Evolutionary conservation across 2,888 invertebrate genomes (phyloP).

Genomic region (Eupelmus urozonus): DNA sequence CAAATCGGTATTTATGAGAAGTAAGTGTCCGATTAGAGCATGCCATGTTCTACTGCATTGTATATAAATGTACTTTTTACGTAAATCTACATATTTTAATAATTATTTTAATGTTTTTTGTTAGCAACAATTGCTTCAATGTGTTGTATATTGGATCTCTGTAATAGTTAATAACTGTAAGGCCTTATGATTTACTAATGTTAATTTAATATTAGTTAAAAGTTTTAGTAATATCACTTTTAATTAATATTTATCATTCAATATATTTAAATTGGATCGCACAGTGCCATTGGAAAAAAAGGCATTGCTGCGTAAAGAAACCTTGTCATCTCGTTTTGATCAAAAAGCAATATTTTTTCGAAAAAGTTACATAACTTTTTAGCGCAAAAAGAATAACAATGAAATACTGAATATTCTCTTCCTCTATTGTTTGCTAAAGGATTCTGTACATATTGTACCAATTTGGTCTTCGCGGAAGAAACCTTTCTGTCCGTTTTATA

Average conservation of each 20-base stretch:
- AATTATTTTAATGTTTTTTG: too few relatives aligned
- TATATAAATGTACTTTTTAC: not conserved
- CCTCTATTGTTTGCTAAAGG: slow-evolving; percentile 43
- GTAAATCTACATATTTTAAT: too few relatives aligned
- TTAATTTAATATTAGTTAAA: too few relatives aligned
- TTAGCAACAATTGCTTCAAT: too few relatives aligned
- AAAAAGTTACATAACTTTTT: slow-evolving; percentile 40
- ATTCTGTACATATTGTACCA: slow-evolving; percentile 49
- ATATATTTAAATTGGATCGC: too few relatives aligned
- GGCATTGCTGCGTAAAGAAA: not conserved
- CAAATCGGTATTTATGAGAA: too few relatives aligned
- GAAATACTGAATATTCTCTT: slow-evolving; percentile 42
- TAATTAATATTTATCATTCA: too few relatives aligned
- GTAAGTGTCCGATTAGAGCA: not conserved
- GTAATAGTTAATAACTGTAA: too few relatives aligned
- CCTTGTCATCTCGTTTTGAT: slow-evolving; percentile 12
- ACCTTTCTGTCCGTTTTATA: slow-evolving; percentile 31
- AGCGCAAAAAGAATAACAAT: slow-evolving; percentile 7
- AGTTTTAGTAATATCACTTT: too few relatives aligned
- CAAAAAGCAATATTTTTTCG: slow-evolving; percentile 30
- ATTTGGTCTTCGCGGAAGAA: slow-evolving; percentile 45
- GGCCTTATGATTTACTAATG: too few relatives aligned
- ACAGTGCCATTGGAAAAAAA: not conserved
- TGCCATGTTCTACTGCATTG: not conserved
- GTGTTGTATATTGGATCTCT: too few relatives aligned